phyloP scores from a whole-genome alignment of 2,113 vertebrate genomes.

The Hemibagrus wyckioides region DNA sequence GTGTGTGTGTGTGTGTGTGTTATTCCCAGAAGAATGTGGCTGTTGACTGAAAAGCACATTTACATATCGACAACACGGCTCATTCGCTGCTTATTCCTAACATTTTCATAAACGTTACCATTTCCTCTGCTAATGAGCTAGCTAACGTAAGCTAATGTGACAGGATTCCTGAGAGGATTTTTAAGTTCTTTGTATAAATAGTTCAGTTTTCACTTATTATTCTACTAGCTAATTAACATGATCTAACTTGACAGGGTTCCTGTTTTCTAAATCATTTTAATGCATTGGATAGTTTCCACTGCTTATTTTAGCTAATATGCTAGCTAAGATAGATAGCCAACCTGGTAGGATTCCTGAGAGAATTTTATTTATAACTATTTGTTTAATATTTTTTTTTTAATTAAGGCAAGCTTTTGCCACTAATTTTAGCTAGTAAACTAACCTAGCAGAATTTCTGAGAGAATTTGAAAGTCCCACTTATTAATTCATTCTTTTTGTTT shows the following conservation, averaged over 20 bases:
- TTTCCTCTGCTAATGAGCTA: background rate
- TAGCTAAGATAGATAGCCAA: too few relatives aligned
- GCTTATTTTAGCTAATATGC: too few relatives aligned
- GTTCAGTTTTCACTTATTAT: background rate
- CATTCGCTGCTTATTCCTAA: background rate
- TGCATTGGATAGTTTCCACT: too few relatives aligned
- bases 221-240: background rate
- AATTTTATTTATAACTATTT: background rate
- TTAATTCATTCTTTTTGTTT: too few relatives aligned
- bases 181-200: background rate
- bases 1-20: conserved; percentile 28
- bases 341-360: background rate
- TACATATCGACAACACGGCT: conserved; percentile 93
- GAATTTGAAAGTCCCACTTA: background rate
- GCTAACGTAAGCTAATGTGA: background rate
- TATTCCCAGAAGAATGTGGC: conserved; percentile 38
- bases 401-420: background rate
- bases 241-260: background rate
- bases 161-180: background rate
- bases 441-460: background rate
- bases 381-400: too few relatives aligned
- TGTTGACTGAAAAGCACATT: conserved; percentile 93
- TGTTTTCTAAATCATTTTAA: too few relatives aligned
- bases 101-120: background rate
- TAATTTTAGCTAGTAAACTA: background rate